Percentiles rank a stretch among this genome's conserved stretches.
Conservation (phyloP, 2,113 vertebrate genomes). For the Solea solea region DNA sequence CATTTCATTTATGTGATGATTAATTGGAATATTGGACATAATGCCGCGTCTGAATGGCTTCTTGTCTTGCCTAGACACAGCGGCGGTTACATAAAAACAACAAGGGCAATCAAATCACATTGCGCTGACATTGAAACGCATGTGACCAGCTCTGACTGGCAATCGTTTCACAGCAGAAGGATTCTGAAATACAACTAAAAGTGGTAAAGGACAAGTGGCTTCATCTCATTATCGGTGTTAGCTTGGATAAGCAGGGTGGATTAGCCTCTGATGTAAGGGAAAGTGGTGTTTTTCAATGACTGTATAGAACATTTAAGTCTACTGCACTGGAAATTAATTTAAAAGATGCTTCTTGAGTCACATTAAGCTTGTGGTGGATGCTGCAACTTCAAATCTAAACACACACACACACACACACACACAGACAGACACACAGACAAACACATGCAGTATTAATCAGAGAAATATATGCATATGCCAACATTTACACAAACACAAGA, state of each 20-base stretch:
- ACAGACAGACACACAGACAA: not conserved
- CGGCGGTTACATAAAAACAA: too few species aligned
- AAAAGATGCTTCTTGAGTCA: constrained; percentile 41
- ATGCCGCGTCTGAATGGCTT: too few species aligned
- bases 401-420: constrained; percentile 7
- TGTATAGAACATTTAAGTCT: constrained; percentile 32
- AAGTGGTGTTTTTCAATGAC: constrained; percentile 54
- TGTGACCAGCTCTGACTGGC: constrained; percentile 31
- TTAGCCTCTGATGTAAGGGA: constrained; percentile 53
- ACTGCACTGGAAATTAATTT: constrained; percentile 30
- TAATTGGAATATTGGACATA: too few species aligned
- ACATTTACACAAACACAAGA: not conserved
- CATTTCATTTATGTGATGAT: too few species aligned
- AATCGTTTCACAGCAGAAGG: constrained; percentile 42
- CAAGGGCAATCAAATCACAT: constrained; percentile 40
- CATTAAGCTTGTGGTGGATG: constrained; percentile 7
- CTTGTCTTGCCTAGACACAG: too few species aligned
- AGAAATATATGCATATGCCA: too few species aligned
- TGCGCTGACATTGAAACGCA: constrained; percentile 39
- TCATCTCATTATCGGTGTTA: constrained; percentile 53
- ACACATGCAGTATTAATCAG: not conserved
- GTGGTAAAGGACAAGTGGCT: constrained; percentile 30
- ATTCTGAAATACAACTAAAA: constrained; percentile 8
- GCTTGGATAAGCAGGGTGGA: constrained; percentile 46
- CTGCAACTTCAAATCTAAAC: not conserved